Evolutionary conservation across 2,797 vertebrate species (phyloP).

Genomic region (Tokudaia tokunoshimensis): DNA sequence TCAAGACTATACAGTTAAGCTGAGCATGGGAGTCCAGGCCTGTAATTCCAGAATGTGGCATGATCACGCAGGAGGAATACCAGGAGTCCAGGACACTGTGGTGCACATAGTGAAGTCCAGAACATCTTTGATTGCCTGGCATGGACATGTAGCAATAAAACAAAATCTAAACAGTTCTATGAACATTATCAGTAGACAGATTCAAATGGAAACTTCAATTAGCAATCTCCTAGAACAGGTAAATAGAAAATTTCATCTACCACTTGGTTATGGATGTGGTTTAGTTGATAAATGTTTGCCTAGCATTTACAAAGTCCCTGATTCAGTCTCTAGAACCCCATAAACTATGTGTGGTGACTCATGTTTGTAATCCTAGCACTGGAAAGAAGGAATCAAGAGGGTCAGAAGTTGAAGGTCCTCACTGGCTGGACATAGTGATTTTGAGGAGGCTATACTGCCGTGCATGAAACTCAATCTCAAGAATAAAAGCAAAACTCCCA

Average conservation of each 20-base stretch:
- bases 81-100: background rate
- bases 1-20: background rate
- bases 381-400: background rate
- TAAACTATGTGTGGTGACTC: background rate
- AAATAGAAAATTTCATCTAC: background rate
- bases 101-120: background rate
- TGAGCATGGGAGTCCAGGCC: background rate
- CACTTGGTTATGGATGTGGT: too few relatives aligned
- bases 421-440: background rate
- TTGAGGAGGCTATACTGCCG: too few relatives aligned
- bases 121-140: background rate
- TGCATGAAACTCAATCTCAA: background rate
- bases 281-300: background rate
- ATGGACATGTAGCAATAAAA: background rate
- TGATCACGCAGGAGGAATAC: background rate
- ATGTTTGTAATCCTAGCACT: background rate
- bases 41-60: background rate
- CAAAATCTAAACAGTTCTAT: background rate
- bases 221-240: too few relatives aligned
- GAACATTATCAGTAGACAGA: background rate
- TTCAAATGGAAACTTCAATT: background rate
- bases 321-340: background rate
- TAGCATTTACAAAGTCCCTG: background rate
- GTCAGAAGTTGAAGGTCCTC: background rate
- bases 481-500: background rate